phyloP scores from a whole-genome alignment of 2,888 invertebrate genomes.

The Rhorus exstirpatorius region DNA sequence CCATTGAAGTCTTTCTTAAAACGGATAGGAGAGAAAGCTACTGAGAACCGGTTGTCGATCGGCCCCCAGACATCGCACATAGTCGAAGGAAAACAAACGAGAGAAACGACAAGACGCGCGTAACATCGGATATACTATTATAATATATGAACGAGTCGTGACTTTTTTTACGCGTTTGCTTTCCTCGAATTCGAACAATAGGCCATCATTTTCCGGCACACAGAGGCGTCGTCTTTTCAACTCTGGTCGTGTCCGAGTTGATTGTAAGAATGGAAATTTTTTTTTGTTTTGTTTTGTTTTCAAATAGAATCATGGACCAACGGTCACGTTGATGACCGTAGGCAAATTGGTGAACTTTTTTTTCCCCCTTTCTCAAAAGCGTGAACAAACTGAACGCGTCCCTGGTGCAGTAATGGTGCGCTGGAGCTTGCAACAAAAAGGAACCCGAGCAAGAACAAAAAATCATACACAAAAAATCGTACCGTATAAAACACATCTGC shows the following conservation, averaged over 20 bases:
- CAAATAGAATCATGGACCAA: constrained; percentile 22
- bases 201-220: constrained; percentile 4
- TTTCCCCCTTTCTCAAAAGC: constrained; percentile 17
- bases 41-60: constrained; percentile 72
- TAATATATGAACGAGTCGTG: constrained; percentile 6
- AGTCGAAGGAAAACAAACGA: constrained; percentile 58
- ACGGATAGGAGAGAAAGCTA: constrained; percentile 34
- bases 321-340: constrained; percentile 49
- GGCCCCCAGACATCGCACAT: constrained; percentile 64
- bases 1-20: constrained; percentile 12
- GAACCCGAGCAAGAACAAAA: constrained; percentile 24
- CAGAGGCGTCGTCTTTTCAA: neutral
- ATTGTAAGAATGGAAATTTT: neutral
- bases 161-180: constrained; percentile 17
- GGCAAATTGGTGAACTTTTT: constrained; percentile 47
- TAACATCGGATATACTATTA: neutral
- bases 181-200: constrained; percentile 33
- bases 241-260: neutral
- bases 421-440: constrained; percentile 37
- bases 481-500: constrained; percentile 38
- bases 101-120: constrained; percentile 14
- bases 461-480: constrained; percentile 15
- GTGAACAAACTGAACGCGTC: constrained; percentile 55
- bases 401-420: constrained; percentile 32
- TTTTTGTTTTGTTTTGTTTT: constrained; percentile 6